Conservation (phyloP, 2,888 invertebrate genomes). For the Zhuqinia jingwanae region DNA sequence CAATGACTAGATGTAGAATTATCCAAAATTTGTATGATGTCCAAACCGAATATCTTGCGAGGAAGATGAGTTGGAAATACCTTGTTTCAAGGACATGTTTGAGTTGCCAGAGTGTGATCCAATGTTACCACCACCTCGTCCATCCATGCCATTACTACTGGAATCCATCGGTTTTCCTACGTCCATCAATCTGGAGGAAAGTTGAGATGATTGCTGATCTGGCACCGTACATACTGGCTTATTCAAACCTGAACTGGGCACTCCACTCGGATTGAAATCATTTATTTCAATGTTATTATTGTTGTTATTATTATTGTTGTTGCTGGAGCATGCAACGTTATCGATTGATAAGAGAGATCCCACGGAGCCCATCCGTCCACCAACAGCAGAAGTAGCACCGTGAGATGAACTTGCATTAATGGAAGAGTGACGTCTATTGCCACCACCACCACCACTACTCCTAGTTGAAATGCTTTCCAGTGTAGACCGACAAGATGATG, state of each 20-base stretch:
- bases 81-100: conserved; percentile 28
- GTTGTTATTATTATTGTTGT: conserved; percentile 59
- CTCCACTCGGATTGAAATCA: conserved; percentile 55
- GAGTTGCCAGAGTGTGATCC: not conserved
- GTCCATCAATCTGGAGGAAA: not conserved
- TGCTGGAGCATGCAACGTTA: conserved; percentile 36
- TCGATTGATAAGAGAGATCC: conserved; percentile 49
- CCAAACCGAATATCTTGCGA: conserved; percentile 45
- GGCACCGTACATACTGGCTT: not conserved
- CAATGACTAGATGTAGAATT: conserved; percentile 68
- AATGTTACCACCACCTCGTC: not conserved
- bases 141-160: conserved; percentile 7
- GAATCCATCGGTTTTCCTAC: conserved; percentile 8
- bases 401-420: conserved; percentile 3
- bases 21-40: conserved; percentile 41
- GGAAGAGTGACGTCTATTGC: conserved; percentile 46
- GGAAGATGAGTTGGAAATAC: not conserved
- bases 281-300: conserved; percentile 67
- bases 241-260: not conserved
- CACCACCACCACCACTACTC: conserved; percentile 40
- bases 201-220: conserved; percentile 11
- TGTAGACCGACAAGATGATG: conserved; percentile 24
- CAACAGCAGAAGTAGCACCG: conserved; percentile 37
- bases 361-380: conserved; percentile 35
- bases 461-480: conserved; percentile 50